A percentile compares a stretch with the other conserved stretches of the same genome.
These are phyloP conservation scores for Ips typographus DNA, from an alignment of 1,140 invertebrate genomes.

Conservation along the genomic window DNA sequence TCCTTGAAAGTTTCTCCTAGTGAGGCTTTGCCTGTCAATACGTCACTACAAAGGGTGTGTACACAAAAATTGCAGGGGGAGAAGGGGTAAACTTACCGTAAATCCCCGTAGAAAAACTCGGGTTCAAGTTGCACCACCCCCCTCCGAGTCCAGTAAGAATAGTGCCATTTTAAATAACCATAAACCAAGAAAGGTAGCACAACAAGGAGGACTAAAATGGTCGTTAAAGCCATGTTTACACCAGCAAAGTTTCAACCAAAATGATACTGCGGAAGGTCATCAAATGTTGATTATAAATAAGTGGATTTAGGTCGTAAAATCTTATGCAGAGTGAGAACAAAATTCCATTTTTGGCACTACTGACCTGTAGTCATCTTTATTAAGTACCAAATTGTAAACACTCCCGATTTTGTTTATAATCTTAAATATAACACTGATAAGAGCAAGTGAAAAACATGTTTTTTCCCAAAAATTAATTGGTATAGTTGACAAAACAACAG, in stretches of 20 bases:
- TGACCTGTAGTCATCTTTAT: too few relatives aligned
- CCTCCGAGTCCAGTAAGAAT: slow-evolving; percentile 51
- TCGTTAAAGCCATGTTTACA: neutral
- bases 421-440: too few relatives aligned
- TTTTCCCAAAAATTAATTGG: too few relatives aligned
- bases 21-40: slow-evolving; percentile 38
- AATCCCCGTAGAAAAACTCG: slow-evolving; percentile 46
- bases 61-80: neutral
- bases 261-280: neutral
- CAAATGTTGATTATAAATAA: neutral
- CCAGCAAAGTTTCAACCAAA: neutral
- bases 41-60: slow-evolving; percentile 19
- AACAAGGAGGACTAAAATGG: neutral
- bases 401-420: too few relatives aligned
- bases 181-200: neutral
- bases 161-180: slow-evolving; percentile 40
- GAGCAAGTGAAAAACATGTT: too few relatives aligned
- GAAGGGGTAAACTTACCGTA: slow-evolving; percentile 8
- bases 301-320: neutral
- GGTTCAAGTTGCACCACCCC: slow-evolving; percentile 50
- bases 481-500: too few relatives aligned
- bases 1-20: slow-evolving; percentile 40
- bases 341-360: neutral
- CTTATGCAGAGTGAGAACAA: neutral
- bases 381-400: too few relatives aligned